Evolutionary conservation across 2,113 vertebrate genomes (phyloP), one percentile per base, ranked within the genome.

Genomic region (Chrysochloris asiatica): DNA sequence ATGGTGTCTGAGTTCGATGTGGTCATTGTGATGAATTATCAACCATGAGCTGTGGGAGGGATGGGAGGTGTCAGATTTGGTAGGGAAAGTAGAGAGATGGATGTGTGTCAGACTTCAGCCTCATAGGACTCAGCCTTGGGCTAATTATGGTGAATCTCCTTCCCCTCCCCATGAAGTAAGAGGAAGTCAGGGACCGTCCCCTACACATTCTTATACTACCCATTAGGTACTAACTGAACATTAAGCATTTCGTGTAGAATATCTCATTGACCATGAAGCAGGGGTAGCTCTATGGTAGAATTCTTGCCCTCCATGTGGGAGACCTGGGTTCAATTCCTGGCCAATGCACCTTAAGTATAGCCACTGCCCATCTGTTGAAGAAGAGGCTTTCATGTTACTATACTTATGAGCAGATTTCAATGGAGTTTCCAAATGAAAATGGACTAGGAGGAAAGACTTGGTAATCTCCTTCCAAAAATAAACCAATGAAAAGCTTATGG

Each of bases 211-310:
- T n/a, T n/a, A n/a, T n/a, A n/a, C 14, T 16, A 10, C 17, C 16
- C 45, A 16, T 1, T 6, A 3, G 38, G 2, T 16, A 2, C 22
- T 24, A 17, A 7, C 17, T 5, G 4, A 1, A 6, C 4, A 54
- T 5, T 9, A 16, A 69, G 41, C 1, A 6, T 16, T 59, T 8
- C 21, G 47, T 52, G 24, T 6, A n/a, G 21, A 22, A 17, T 0
- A 13, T 48, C 16, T 72, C 45, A 8, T n/a, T 56, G 63, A 33
- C 16, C 63, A n/a, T 33, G 63, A n/a, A 24, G 63, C 63, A 65
- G 63, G 10, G 14, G 33, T 14, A 10, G 8, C 11, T 63, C 61
- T 9, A 12, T 33, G 61, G 61, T 63, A n/a, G 63, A n/a, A 16
- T 16, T n/a, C 33, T 65, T 33, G 2, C 33, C 14, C 17, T n/a